phyloP scores from a whole-genome alignment of 2,113 vertebrate genomes.

The Dinomys branickii region DNA sequence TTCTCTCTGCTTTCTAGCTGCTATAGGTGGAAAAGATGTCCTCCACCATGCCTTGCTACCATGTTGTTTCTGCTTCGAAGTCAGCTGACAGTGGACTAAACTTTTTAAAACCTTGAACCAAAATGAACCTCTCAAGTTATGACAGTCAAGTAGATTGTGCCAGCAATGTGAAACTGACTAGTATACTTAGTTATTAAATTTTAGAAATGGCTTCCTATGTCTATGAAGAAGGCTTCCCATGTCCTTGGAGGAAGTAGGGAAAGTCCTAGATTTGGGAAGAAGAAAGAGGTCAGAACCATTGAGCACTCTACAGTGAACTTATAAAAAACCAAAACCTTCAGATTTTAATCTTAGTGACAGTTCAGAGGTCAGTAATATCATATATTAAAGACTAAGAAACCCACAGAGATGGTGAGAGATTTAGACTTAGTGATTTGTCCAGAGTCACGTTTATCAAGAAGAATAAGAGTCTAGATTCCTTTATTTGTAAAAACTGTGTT shows the following conservation, averaged over 20 bases:
- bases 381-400: background rate
- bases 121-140: background rate
- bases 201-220: background rate
- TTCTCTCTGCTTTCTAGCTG: background rate
- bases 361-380: background rate
- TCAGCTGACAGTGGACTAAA: background rate
- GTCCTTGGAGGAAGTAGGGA: background rate
- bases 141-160: background rate
- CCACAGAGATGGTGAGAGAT: background rate
- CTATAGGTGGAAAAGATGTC: background rate
- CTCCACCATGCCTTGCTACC: background rate
- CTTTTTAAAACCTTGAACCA: background rate
- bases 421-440: background rate
- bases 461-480: background rate
- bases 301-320: background rate
- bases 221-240: no score
- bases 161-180: background rate
- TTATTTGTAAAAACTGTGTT: background rate
- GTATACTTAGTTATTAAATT: background rate
- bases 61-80: background rate
- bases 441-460: conserved; percentile 3
- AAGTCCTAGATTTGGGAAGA: background rate
- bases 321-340: background rate
- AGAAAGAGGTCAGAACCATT: background rate
- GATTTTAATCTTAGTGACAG: background rate